These are phyloP conservation scores for Keiferia lycopersicella DNA, from an alignment of 2,888 invertebrate genomes.

Conservation along the genomic window DNA sequence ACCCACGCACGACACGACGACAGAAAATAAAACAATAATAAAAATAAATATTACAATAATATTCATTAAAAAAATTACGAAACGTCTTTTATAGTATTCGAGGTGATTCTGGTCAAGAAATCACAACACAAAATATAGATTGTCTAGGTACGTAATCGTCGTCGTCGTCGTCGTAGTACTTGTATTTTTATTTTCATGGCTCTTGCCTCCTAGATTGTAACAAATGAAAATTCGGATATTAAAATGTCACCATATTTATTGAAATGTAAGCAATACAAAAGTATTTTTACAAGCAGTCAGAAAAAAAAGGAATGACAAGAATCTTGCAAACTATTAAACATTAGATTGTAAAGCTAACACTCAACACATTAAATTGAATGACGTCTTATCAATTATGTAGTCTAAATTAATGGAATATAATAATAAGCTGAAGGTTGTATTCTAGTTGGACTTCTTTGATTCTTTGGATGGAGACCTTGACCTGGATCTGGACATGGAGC, in stretches of 20 bases:
- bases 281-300: conserved; percentile 13
- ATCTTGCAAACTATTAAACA: conserved; percentile 6
- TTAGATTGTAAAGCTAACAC: conserved; percentile 13
- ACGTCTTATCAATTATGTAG: conserved; percentile 13
- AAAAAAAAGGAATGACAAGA: conserved; percentile 16
- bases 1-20: too few species aligned
- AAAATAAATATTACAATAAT: too few species aligned
- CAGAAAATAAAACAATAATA: too few species aligned
- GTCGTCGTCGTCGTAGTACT: too few species aligned
- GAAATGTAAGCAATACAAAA: conserved; percentile 13
- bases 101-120: too few species aligned
- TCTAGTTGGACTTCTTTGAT: conserved; percentile 74
- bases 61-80: too few species aligned
- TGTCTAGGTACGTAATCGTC: too few species aligned
- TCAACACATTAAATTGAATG: conserved; percentile 14
- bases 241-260: conserved; percentile 17
- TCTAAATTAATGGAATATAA: conserved; percentile 16
- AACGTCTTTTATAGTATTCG: too few species aligned
- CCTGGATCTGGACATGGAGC: conserved; percentile 74
- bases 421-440: neutral
- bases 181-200: too few species aligned
- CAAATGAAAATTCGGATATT: neutral
- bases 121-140: too few species aligned
- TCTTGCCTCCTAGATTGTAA: too few species aligned
- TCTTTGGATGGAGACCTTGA: conserved; percentile 77